Evolutionary conservation across 2,113 vertebrate species (phyloP).

Genomic region (Archilochus colubris): DNA sequence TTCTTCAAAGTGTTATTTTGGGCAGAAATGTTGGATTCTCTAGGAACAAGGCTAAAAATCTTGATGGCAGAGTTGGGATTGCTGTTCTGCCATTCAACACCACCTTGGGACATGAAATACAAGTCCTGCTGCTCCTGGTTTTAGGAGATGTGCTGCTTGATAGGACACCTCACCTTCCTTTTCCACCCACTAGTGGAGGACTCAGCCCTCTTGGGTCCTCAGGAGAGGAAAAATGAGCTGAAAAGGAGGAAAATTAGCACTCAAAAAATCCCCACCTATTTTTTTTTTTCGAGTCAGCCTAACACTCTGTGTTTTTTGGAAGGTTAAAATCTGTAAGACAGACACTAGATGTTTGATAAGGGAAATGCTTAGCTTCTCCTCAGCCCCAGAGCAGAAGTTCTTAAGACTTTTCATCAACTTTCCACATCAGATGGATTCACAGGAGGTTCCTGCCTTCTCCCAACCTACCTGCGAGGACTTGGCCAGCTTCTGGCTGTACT

Average conservation of each 20-base stretch:
- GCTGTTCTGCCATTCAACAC: not conserved
- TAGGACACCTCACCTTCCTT: not conserved
- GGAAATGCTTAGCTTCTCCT: not conserved
- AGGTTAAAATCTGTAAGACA: not conserved
- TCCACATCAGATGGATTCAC: not conserved
- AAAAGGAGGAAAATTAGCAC: not conserved
- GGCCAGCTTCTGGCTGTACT: slow-evolving; percentile 84
- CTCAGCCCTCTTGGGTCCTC: not conserved
- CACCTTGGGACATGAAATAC: not conserved
- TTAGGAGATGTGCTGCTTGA: not conserved
- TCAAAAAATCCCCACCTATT: not conserved
- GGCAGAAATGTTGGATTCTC: not conserved
- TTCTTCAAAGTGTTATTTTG: not conserved
- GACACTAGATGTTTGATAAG: not conserved
- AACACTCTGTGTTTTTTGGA: not conserved
- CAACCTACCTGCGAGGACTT: slow-evolving; percentile 90
- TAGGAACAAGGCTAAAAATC: not conserved
- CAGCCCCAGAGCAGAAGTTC: not conserved
- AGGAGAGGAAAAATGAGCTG: not conserved
- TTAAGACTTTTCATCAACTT: not conserved
- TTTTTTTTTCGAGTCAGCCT: not conserved
- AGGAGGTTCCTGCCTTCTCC: not conserved
- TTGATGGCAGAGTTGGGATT: not conserved
- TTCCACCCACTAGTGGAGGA: not conserved
- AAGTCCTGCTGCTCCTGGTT: not conserved